Conservation (phyloP, 2,888 invertebrate species). For the Rhogogaster chlorosoma region DNA sequence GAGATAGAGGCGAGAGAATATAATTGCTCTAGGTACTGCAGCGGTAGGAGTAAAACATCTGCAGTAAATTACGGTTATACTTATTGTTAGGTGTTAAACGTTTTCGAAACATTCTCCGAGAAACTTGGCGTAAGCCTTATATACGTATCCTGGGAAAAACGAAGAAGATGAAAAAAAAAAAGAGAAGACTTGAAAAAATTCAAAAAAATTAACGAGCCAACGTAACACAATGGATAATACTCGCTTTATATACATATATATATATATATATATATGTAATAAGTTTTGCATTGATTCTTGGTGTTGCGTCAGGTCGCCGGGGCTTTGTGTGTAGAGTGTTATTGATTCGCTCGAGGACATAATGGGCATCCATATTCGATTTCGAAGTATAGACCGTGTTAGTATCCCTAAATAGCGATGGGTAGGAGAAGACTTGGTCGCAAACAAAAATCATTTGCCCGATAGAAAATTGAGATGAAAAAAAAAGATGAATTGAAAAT, state of each 20-base stretch:
- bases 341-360: constrained; percentile 69
- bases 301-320: constrained; percentile 68
- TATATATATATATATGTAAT: constrained; percentile 10
- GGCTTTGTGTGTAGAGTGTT: constrained; percentile 69
- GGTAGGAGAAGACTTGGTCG: not conserved
- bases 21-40: not conserved
- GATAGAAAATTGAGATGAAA: not conserved
- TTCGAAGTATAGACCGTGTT: constrained; percentile 63
- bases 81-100: constrained; percentile 3
- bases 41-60: not conserved
- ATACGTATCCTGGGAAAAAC: not conserved
- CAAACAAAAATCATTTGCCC: not conserved
- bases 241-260: not conserved
- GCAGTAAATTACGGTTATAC: not conserved
- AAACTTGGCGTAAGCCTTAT: not conserved
- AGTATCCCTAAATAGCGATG: constrained; percentile 26
- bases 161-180: not conserved
- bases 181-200: not conserved
- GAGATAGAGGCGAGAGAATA: not conserved
- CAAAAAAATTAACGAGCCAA: not conserved
- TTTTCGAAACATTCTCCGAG: not conserved
- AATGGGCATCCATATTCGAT: constrained; percentile 69
- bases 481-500: not conserved
- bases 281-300: constrained; percentile 63
- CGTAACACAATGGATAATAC: constrained; percentile 2